phyloP scores from a whole-genome alignment of 1,140 invertebrate species.

The Eupristina koningsbergeri region DNA sequence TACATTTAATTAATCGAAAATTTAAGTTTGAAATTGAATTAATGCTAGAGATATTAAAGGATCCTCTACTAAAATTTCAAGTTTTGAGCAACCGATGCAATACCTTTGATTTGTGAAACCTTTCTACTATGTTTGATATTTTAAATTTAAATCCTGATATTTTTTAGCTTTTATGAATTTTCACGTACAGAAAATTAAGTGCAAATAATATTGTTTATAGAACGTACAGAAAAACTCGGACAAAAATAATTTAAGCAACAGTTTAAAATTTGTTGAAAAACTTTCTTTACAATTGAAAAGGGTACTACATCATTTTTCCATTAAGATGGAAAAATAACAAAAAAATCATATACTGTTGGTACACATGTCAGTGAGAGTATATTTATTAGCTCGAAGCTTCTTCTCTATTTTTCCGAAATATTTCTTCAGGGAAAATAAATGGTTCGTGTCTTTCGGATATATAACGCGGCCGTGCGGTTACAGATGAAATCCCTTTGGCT shows the following conservation, averaged over 20 bases:
- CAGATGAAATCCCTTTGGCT: constrained; percentile 16
- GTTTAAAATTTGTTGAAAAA: background rate
- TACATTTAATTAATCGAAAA: too few relatives aligned
- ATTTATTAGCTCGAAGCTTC: constrained; percentile 17
- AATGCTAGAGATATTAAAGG: too few relatives aligned
- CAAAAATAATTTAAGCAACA: background rate
- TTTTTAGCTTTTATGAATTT: too few relatives aligned
- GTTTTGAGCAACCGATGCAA: too few relatives aligned
- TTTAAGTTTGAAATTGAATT: too few relatives aligned
- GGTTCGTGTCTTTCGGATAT: constrained; percentile 22
- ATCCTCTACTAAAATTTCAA: too few relatives aligned
- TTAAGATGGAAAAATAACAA: background rate
- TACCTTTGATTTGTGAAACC: too few relatives aligned
- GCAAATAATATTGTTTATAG: too few relatives aligned
- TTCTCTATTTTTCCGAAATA: constrained; percentile 25
- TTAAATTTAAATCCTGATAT: too few relatives aligned
- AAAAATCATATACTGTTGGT: constrained; percentile 1
- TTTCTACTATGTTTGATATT: too few relatives aligned
- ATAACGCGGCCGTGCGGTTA: background rate
- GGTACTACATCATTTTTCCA: background rate
- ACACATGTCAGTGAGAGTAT: background rate
- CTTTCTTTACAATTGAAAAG: background rate
- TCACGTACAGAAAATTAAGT: too few relatives aligned
- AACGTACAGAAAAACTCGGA: too few relatives aligned
- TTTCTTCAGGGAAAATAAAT: constrained; percentile 23